These are phyloP conservation scores for Ramphastos sulfuratus DNA, from an alignment of 2,113 vertebrate species.

Conservation along the genomic window DNA sequence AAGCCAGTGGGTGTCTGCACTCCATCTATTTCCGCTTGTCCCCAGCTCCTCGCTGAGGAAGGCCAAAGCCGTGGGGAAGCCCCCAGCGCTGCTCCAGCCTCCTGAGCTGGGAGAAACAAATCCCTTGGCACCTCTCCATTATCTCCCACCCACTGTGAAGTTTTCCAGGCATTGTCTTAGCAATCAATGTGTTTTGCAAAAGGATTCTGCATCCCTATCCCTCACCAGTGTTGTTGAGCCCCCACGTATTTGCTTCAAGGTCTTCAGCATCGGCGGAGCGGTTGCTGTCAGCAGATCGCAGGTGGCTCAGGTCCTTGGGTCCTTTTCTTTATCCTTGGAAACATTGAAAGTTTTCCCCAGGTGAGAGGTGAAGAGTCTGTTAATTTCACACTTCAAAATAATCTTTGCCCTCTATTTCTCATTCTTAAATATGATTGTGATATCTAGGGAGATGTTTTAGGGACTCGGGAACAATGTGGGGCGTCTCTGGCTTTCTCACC, in stretches of 20 bases:
- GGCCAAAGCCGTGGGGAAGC: background rate
- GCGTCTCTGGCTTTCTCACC: conserved; percentile 54
- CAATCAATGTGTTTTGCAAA: conserved; percentile 67
- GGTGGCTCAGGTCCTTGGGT: conserved; percentile 72
- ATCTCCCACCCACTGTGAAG: conserved; percentile 14
- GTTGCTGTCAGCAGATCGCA: conserved; percentile 70
- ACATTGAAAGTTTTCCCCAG: conserved; percentile 79
- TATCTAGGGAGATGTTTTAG: conserved; percentile 52
- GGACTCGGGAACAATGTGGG: conserved; percentile 23
- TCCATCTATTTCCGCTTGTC: background rate
- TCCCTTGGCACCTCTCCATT: fast-evolving
- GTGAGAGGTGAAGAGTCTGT: conserved; percentile 74
- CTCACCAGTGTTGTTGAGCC: conserved; percentile 52
- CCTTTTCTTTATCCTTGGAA: conserved; percentile 72
- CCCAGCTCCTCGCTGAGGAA: background rate
- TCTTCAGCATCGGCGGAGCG: conserved; percentile 54
- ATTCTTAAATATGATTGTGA: conserved; percentile 55
- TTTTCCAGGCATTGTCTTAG: conserved; percentile 68
- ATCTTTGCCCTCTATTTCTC: conserved; percentile 75
- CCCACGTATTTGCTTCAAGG: conserved; percentile 71
- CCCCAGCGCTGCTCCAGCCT: background rate
- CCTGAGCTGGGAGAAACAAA: background rate
- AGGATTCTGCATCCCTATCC: conserved; percentile 29
- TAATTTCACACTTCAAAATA: conserved; percentile 77
- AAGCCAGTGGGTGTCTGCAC: background rate